Evolutionary conservation across 2,888 invertebrate genomes (phyloP).

Genomic region (Amphiduros pacificus): DNA sequence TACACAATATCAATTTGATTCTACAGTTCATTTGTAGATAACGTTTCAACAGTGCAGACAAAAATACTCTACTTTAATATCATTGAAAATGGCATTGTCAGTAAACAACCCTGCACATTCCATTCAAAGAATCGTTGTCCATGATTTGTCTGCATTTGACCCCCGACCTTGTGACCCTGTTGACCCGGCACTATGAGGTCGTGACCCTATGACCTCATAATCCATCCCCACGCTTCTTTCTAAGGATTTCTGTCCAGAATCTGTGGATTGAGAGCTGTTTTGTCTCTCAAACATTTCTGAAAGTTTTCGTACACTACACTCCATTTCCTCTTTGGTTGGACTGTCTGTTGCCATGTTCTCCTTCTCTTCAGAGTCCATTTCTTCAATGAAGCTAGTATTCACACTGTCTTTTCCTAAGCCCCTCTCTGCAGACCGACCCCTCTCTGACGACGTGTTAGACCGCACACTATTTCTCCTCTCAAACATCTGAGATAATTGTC

Average conservation of each 20-base stretch:
- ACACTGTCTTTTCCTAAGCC: conserved; percentile 5
- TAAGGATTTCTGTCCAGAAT: no score
- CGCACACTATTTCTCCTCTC: conserved; percentile 11
- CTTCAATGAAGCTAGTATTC: neutral
- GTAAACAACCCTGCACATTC: no score
- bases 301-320: conserved; percentile 8
- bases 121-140: conserved; percentile 12
- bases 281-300: conserved; percentile 13
- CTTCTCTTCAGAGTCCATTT: conserved; percentile 5
- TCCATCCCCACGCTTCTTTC: no score
- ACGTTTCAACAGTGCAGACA: no score
- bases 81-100: no score
- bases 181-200: no score
- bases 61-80: no score
- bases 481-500: conserved; percentile 12
- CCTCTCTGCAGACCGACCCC: neutral
- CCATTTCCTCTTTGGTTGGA: neutral
- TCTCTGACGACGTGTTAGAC: neutral
- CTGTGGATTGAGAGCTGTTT: conserved; percentile 3
- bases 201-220: no score
- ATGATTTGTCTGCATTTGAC: no score
- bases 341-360: neutral
- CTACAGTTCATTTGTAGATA: no score
- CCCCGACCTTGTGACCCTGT: no score
- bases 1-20: no score